These are phyloP conservation scores for Bicyclus anynana DNA, from an alignment of 1,140 invertebrate species.

Conservation along the genomic window DNA sequence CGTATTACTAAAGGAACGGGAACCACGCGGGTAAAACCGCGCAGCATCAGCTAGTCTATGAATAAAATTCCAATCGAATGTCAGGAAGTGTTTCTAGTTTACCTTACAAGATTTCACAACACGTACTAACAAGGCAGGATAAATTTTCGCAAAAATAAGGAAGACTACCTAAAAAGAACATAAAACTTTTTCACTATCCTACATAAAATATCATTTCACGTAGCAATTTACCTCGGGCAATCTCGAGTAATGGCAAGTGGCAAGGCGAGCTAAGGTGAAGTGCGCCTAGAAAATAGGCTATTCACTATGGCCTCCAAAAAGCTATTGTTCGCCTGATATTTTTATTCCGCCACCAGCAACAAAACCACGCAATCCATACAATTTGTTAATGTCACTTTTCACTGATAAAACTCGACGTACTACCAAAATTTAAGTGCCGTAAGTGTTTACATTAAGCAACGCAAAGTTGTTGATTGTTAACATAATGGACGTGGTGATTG, in stretches of 20 bases:
- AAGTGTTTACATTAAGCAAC: not conserved
- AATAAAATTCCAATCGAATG: no score
- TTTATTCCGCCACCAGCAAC: constrained; percentile 12
- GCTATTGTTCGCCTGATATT: constrained; percentile 17
- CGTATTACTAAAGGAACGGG: no score
- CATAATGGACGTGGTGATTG: not conserved
- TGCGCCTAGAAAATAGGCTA: constrained; percentile 21
- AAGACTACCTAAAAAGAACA: not conserved
- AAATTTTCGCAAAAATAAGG: not conserved
- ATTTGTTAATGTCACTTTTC: constrained; percentile 11
- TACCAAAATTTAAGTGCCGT: not conserved
- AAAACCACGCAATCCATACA: constrained; percentile 10
- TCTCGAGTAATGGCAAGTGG: not conserved
- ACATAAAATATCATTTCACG: constrained; percentile 1
- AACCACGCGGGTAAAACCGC: no score
- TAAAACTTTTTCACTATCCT: not conserved
- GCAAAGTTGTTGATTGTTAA: not conserved
- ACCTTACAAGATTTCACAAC: no score
- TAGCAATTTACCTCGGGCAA: constrained; percentile 2
- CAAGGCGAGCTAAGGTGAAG: constrained; percentile 12
- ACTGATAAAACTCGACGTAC: not conserved
- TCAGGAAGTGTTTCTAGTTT: no score
- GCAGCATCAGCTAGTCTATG: no score
- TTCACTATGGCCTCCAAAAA: constrained; percentile 12
- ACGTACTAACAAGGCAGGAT: no score